Conservation (phyloP, 2,113 vertebrate species). For the Egretta garzetta region DNA sequence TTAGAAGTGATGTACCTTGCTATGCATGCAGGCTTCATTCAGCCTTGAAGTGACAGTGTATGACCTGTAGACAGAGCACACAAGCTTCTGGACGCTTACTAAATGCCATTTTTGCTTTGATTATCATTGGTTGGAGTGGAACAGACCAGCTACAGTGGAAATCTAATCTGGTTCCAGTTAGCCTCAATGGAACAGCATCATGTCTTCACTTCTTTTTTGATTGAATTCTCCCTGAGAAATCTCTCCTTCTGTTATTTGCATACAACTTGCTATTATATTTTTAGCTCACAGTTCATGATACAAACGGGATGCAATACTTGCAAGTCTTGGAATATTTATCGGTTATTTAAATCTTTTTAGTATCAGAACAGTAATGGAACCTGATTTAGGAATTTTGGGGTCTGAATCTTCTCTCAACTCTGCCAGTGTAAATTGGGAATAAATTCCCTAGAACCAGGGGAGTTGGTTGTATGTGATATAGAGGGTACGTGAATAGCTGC, state of each 20-base stretch:
- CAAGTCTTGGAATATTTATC: background rate
- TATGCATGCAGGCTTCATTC: background rate
- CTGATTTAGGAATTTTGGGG: background rate
- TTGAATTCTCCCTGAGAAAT: conserved; percentile 1
- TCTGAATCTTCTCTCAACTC: background rate
- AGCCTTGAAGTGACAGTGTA: conserved; percentile 23
- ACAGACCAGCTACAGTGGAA: background rate
- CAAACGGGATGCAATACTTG: background rate
- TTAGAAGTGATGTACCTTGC: background rate
- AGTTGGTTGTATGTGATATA: background rate
- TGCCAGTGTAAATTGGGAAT: background rate
- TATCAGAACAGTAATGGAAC: background rate
- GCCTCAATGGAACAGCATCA: background rate
- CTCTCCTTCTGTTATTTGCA: background rate
- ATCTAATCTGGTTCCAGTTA: conserved; percentile 13
- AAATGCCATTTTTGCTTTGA: conserved; percentile 29
- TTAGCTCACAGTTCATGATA: background rate
- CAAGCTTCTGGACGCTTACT: background rate
- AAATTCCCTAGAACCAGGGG: background rate
- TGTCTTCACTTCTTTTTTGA: background rate
- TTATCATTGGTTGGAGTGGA: conserved; percentile 3
- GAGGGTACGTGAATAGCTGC: background rate
- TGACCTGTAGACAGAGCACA: conserved; percentile 43
- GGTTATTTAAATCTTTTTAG: background rate
- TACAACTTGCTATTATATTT: background rate